phyloP scores from a whole-genome alignment of 2,888 invertebrate species.

The Chrysodeixis includens region DNA sequence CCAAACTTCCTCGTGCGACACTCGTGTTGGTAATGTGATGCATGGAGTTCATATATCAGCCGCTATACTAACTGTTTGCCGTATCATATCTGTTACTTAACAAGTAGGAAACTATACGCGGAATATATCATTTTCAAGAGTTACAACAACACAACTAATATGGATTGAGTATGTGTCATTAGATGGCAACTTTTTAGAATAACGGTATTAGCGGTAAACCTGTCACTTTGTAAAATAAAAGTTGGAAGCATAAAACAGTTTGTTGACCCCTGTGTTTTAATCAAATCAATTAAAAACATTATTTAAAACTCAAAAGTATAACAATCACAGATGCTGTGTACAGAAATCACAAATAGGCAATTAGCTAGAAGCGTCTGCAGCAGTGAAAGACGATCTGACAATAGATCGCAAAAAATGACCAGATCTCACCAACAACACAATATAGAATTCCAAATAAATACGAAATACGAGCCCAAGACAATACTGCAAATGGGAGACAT shows the following conservation, averaged over 20 bases:
- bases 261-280: too few species aligned
- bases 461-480: conserved; percentile 28
- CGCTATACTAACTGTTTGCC: conserved; percentile 20
- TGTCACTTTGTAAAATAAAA: too few species aligned
- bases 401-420: conserved; percentile 45
- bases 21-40: conserved; percentile 48
- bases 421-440: conserved; percentile 42
- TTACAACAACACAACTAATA: background rate
- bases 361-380: conserved; percentile 31
- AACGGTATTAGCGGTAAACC: too few species aligned
- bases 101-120: conserved; percentile 16
- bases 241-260: too few species aligned
- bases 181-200: too few species aligned
- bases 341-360: conserved; percentile 10
- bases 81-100: conserved; percentile 19
- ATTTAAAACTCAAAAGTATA: too few species aligned
- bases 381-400: conserved; percentile 41
- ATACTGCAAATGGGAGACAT: conserved; percentile 25
- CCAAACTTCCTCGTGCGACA: conserved; percentile 60
- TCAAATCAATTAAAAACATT: background rate
- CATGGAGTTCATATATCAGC: conserved; percentile 45
- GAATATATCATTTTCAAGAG: background rate
- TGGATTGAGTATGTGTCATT: background rate
- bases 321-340: too few species aligned
- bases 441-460: conserved; percentile 30